These are phyloP conservation scores for Cataglyphis cursor DNA, from an alignment of 2,888 invertebrate species.

Conservation along the genomic window DNA sequence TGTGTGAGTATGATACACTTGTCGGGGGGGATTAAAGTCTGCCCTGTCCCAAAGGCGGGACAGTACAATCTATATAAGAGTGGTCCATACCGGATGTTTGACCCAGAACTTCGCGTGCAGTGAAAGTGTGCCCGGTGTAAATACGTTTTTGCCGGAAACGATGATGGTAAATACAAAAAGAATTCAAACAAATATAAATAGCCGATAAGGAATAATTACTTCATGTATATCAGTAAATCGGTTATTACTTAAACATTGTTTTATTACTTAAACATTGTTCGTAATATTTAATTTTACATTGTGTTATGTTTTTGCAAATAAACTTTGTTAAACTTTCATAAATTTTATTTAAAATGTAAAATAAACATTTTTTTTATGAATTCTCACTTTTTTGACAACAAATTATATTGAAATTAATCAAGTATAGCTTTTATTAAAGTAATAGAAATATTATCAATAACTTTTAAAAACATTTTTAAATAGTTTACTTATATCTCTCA, in stretches of 20 bases:
- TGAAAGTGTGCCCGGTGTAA: slow-evolving; percentile 83
- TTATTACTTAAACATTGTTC: not conserved
- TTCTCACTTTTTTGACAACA: not conserved
- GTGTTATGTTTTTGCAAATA: not conserved
- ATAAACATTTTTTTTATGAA: not conserved
- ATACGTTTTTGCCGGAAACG: slow-evolving; percentile 70
- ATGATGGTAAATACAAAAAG: slow-evolving; percentile 75
- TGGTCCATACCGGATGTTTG: slow-evolving; percentile 83
- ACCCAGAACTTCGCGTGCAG: slow-evolving; percentile 84
- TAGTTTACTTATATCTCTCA: not conserved
- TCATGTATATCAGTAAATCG: not conserved
- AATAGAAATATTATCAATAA: not conserved
- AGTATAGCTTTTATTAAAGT: not conserved
- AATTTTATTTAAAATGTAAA: not conserved
- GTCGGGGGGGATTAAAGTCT: slow-evolving; percentile 74
- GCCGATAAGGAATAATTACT: not conserved
- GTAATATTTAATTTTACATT: not conserved
- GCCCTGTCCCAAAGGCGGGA: slow-evolving; percentile 67
- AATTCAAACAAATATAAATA: slow-evolving; percentile 19
- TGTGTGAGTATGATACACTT: slow-evolving; percentile 73
- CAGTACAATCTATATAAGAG: slow-evolving; percentile 80
- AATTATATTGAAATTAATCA: slow-evolving; percentile 1
- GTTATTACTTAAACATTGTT: slow-evolving; percentile 4
- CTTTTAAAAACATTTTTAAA: slow-evolving; percentile 1
- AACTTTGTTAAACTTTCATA: not conserved